Conservation (phyloP, 2,113 vertebrate genomes). For the Patagioenas fasciata region DNA sequence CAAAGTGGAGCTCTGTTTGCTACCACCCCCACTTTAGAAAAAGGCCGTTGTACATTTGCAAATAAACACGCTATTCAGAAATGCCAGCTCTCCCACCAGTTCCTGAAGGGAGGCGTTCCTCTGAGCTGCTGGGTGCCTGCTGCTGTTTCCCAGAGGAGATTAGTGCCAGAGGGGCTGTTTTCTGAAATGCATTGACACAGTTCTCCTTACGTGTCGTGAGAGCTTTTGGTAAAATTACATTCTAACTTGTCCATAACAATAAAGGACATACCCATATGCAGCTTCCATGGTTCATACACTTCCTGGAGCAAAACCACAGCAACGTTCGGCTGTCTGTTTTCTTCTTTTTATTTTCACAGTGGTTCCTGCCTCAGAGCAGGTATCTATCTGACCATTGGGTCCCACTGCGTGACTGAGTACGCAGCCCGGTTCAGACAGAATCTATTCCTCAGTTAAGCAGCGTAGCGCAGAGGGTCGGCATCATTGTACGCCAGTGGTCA, state of each 20-base stretch:
- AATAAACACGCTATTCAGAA: not conserved
- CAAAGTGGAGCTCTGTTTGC: not conserved
- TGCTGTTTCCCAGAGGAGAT: not conserved
- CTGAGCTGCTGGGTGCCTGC: not conserved
- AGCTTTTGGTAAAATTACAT: slow-evolving; percentile 40
- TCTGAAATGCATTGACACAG: not conserved
- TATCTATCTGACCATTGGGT: not conserved
- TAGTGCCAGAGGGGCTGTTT: slow-evolving; percentile 25
- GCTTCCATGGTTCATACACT: not conserved
- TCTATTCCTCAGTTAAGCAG: not conserved
- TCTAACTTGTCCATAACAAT: slow-evolving; percentile 50
- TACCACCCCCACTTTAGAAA: not conserved
- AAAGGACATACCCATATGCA: slow-evolving; percentile 23
- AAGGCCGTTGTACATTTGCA: not conserved
- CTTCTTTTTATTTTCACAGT: not conserved
- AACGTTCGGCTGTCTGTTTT: not conserved
- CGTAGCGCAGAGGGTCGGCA: not conserved
- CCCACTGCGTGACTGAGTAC: not conserved
- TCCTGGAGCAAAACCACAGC: slow-evolving; percentile 49
- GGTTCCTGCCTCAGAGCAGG: not conserved
- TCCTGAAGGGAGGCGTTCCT: not conserved
- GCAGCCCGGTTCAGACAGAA: accelerated
- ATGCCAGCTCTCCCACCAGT: not conserved
- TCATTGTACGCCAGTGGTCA: not conserved
- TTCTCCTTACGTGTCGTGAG: slow-evolving; percentile 16